A percentile compares a stretch with the other conserved stretches of the same genome.
These are phyloP conservation scores for Bursaphelenchus mucronatus DNA, from an alignment of 1,140 invertebrate species.

Conservation along the genomic window DNA sequence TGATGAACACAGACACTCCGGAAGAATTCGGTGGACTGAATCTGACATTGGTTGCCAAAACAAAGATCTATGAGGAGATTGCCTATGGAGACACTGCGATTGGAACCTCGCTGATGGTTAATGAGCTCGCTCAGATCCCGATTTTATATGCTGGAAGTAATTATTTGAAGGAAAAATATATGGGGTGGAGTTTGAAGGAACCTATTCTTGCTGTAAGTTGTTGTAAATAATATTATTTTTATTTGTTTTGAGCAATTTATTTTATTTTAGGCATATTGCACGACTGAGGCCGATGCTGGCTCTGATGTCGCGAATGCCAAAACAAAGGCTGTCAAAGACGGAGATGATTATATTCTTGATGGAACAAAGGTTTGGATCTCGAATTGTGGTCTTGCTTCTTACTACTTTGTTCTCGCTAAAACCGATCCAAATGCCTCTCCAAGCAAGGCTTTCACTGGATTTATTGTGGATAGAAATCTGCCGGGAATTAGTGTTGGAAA, in stretches of 20 bases:
- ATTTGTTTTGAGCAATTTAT: slow-evolving; percentile 1
- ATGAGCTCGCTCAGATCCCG: slow-evolving; percentile 79
- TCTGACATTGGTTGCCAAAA: slow-evolving; percentile 65
- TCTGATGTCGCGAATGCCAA: slow-evolving; percentile 68
- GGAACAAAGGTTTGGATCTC: slow-evolving; percentile 98
- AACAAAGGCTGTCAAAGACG: slow-evolving; percentile 76
- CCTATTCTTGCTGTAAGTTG: slow-evolving; percentile 70
- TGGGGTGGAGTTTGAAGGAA: slow-evolving; percentile 77
- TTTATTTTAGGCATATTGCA: slow-evolving; percentile 71
- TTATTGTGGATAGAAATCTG: slow-evolving; percentile 84
- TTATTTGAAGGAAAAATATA: slow-evolving; percentile 84
- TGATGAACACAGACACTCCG: slow-evolving; percentile 81
- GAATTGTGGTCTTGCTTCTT: slow-evolving; percentile 89
- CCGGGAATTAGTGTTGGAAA: slow-evolving; percentile 79
- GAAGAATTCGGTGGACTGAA: slow-evolving; percentile 73
- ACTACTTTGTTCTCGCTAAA: slow-evolving; percentile 90
- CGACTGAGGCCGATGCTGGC: slow-evolving; percentile 84
- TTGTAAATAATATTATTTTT: slow-evolving; percentile 6
- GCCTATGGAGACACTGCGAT: slow-evolving; percentile 61
- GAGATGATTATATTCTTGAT: slow-evolving; percentile 80
- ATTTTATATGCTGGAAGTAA: slow-evolving; percentile 77
- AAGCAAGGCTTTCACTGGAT: slow-evolving; percentile 86
- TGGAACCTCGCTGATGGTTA: slow-evolving; percentile 26
- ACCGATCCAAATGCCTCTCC: slow-evolving; percentile 81
- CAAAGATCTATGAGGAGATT: slow-evolving; percentile 67